A percentile compares a stretch with the other conserved stretches of the same genome.
Evolutionary conservation across 2,113 vertebrate species (phyloP).

Genomic region (Brevimyrus niger): DNA sequence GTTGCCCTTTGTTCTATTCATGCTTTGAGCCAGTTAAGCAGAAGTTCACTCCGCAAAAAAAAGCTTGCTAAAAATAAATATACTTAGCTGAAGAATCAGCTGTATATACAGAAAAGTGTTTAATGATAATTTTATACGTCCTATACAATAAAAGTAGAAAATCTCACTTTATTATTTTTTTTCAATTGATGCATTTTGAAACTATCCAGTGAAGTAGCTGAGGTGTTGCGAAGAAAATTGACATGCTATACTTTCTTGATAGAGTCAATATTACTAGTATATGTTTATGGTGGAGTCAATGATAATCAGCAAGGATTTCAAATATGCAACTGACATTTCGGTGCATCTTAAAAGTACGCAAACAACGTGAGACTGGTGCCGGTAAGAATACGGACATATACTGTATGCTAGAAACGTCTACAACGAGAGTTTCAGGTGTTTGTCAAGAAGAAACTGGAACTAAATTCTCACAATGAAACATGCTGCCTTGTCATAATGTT

Average conservation of each 20-base stretch:
- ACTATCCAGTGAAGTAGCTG: background rate
- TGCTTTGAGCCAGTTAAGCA: slow-evolving; percentile 34
- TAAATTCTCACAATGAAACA: background rate
- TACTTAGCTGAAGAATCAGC: background rate
- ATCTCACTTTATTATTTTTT: background rate
- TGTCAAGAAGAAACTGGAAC: background rate
- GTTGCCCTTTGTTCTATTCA: slow-evolving; percentile 34
- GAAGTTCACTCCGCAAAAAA: slow-evolving; percentile 15
- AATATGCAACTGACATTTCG: background rate
- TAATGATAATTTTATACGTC: background rate
- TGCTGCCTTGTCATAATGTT: background rate
- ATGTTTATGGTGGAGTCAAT: background rate
- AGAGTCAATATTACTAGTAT: background rate
- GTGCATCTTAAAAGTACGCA: background rate
- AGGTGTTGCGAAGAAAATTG: background rate
- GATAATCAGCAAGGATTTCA: background rate
- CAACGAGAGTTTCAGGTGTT: background rate
- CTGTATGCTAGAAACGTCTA: background rate
- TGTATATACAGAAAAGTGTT: background rate
- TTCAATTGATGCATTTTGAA: background rate
- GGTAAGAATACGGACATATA: no score
- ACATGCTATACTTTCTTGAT: background rate
- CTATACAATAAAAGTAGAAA: background rate
- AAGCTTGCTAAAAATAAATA: slow-evolving; percentile 17
- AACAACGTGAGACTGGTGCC: background rate